Conservation (phyloP, 2,113 vertebrate species). For the Sander vitreus region DNA sequence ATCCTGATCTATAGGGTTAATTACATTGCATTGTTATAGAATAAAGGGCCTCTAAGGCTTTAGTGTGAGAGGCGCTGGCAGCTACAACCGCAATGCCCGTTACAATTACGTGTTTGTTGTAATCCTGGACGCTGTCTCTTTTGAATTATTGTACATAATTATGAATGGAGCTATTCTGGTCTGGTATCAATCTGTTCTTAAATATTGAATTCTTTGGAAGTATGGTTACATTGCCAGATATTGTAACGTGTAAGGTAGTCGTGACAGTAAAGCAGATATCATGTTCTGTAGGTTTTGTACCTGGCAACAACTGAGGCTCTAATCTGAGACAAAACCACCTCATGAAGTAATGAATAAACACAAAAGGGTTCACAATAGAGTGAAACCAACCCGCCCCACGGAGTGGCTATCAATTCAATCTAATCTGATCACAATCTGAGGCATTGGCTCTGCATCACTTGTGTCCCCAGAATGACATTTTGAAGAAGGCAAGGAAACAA, state of each 20-base stretch:
- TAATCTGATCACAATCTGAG: conserved; percentile 36
- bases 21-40: conserved; percentile 31
- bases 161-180: background rate
- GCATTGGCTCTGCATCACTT: conserved; percentile 14
- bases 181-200: background rate
- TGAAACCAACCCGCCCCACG: conserved; percentile 39
- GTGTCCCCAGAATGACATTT: background rate
- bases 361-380: conserved; percentile 41
- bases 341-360: conserved; percentile 27
- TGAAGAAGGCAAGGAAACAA: background rate
- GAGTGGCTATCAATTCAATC: conserved; percentile 6
- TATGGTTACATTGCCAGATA: background rate
- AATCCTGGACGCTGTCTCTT: background rate
- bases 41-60: conserved; percentile 39
- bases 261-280: conserved; percentile 10
- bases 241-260: background rate
- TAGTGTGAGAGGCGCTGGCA: conserved; percentile 3
- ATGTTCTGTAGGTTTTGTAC: conserved; percentile 32
- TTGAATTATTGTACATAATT: background rate
- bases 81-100: conserved; percentile 10
- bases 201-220: background rate
- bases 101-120: conserved; percentile 25
- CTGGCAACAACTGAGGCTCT: conserved; percentile 5
- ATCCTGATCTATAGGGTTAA: conserved; percentile 39
- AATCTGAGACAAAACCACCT: conserved; percentile 28